A percentile compares a stretch with the other conserved stretches of the same genome.
phyloP scores from a whole-genome alignment of 2,113 vertebrate species.

The Notothenia coriiceps region DNA sequence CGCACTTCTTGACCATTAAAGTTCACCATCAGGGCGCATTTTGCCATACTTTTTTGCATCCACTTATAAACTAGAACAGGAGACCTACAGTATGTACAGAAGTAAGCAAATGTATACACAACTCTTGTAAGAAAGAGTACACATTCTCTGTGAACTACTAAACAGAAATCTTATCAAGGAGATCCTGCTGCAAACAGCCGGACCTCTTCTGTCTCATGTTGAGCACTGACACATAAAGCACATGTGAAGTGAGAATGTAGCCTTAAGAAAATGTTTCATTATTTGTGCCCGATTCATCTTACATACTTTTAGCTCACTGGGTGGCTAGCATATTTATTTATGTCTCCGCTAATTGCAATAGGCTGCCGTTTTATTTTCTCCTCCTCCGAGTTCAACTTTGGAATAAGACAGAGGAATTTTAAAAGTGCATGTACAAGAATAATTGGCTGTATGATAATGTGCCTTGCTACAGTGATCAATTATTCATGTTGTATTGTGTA shows the following conservation, averaged over 20 bases:
- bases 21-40: too few relatives aligned
- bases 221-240: not conserved
- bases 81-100: too few relatives aligned
- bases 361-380: conserved; percentile 46
- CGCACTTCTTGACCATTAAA: too few relatives aligned
- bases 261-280: not conserved
- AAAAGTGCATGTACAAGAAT: conserved; percentile 46
- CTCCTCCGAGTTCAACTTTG: conserved; percentile 5
- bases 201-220: not conserved
- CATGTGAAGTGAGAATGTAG: not conserved
- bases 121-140: conserved; percentile 1
- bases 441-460: conserved; percentile 33
- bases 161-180: not conserved
- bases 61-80: too few relatives aligned
- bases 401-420: conserved; percentile 26
- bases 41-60: too few relatives aligned
- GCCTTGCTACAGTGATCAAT: conserved; percentile 48
- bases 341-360: conserved; percentile 45
- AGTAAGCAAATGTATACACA: too few relatives aligned
- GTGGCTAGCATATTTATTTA: conserved; percentile 45
- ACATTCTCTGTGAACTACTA: not conserved
- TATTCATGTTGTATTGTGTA: conserved; percentile 57
- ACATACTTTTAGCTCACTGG: not conserved
- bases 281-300: not conserved
- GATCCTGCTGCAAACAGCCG: not conserved